Evolutionary conservation across 2,113 vertebrate genomes (phyloP), one percentile per base, ranked within the genome.

Genomic region (Ictalurus furcatus): DNA sequence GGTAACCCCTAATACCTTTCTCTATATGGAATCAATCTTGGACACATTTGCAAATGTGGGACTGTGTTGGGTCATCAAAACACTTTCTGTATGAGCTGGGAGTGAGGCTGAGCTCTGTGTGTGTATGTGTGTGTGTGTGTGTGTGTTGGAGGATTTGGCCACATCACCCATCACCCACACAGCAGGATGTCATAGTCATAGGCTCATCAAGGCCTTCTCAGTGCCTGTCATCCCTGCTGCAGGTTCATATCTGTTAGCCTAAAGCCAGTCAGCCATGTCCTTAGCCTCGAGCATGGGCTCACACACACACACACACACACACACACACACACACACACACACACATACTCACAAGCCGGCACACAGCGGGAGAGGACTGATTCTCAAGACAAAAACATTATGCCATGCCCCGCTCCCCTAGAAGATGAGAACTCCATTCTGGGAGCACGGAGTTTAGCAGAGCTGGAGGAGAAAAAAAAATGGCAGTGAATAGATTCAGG

Each of bases 351-450:
- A 61, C 81, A 74, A 80, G 93, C 89, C 92, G 84, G 90, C 93
- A 91, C 92, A 92, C 91, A 92, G 89, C 89, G 90, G 92, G 90
- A 92, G 92, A 92, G 93, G 84, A 90, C 84, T 93, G 92, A 94
- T 94, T 94, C 94, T 92, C 91, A 93, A 94, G 93, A 94, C 93
- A 94, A 95, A 95, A 95, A 89, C 85, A 92, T 95, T 93, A 95
- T 95, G 93, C 93, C 94, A 93, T 90, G 92, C 91, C 92, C 92
- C 91, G 56, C 92, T 94, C 91, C 94, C 92, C 92, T 93, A 93
- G 94, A 95, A 94, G 93, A 93, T 92, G 94, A 94, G 94, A 93
- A 95, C 94, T 95, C 92, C 92, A 95, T 96, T 95, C 93, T 91
- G 89, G 91, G 92, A 84, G 79, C 19, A 89, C 92, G 88, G 93